A percentile compares a stretch with the other conserved stretches of the same genome.
These are phyloP conservation scores for Gallinago stenura DNA, from an alignment of 2,797 vertebrate species.

Conservation along the genomic window DNA sequence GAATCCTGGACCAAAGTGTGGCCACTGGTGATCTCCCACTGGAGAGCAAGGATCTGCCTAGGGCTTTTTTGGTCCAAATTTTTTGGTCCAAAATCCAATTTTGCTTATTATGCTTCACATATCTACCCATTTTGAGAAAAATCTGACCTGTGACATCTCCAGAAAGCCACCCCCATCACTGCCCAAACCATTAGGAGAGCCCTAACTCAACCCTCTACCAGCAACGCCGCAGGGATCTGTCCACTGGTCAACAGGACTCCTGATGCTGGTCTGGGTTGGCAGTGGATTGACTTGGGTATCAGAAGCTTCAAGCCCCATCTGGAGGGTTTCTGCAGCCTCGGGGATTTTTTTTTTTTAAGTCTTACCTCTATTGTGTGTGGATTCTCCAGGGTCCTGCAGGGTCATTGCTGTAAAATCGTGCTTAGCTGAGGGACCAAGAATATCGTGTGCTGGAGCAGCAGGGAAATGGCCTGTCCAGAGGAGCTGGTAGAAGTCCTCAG, in stretches of 20 bases:
- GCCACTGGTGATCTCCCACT: not conserved
- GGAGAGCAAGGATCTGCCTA: not conserved
- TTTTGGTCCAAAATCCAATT: not conserved
- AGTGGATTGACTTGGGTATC: not conserved
- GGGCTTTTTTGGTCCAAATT: not conserved
- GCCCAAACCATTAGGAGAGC: not conserved
- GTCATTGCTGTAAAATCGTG: fast-evolving
- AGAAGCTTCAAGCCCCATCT: not conserved
- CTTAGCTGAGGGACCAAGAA: not conserved
- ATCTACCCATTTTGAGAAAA: not conserved
- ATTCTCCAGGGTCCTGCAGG: not conserved
- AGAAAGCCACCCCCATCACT: not conserved
- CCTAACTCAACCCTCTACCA: not conserved
- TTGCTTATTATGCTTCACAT: not conserved
- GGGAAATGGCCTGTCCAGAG: not conserved
- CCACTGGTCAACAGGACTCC: fast-evolving
- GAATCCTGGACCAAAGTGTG: not conserved
- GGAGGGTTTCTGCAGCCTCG: not conserved
- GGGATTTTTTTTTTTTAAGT: not conserved
- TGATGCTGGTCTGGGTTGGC: fast-evolving
- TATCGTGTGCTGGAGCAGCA: not conserved
- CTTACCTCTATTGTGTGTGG: not conserved
- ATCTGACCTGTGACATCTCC: not conserved
- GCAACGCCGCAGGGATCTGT: fast-evolving
- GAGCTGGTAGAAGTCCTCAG: not conserved